A percentile compares a stretch with the other conserved stretches of the same genome.
These are phyloP conservation scores for Leptinotarsa peninsularis DNA, from an alignment of 2,888 invertebrate genomes.

Conservation along the genomic window DNA sequence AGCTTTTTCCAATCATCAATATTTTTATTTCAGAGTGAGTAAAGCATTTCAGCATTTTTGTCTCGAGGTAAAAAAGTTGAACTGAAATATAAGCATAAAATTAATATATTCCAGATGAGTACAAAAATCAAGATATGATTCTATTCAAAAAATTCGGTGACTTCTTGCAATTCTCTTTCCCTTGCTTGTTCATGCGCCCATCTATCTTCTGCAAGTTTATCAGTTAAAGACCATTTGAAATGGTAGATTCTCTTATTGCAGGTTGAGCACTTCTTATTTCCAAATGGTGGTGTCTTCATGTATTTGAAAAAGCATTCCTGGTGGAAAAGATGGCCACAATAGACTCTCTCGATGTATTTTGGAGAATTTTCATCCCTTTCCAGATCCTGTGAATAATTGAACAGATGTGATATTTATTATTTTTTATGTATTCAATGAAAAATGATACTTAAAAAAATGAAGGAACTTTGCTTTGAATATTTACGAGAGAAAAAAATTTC, in stretches of 20 bases:
- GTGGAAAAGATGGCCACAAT: conserved; percentile 81
- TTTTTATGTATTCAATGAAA: too few relatives aligned
- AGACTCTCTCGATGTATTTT: conserved; percentile 76
- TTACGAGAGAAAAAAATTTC: too few relatives aligned
- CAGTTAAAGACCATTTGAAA: conserved; percentile 78
- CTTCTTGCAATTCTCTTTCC: conserved; percentile 79
- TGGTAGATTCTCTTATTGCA: conserved; percentile 78
- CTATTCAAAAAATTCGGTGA: conserved; percentile 74
- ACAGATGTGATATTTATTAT: not conserved
- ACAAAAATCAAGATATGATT: not conserved
- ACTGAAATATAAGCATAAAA: not conserved
- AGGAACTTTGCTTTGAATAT: too few relatives aligned
- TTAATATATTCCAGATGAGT: not conserved
- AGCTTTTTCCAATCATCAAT: too few relatives aligned
- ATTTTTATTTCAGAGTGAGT: too few relatives aligned
- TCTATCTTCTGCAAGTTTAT: conserved; percentile 77
- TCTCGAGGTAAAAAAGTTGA: not conserved
- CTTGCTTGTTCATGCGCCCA: conserved; percentile 85
- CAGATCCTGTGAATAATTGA: conserved; percentile 63
- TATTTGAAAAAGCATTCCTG: conserved; percentile 75
- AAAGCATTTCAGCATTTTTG: not conserved
- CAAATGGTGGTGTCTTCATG: conserved; percentile 81
- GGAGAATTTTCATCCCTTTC: conserved; percentile 72
- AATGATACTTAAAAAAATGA: too few relatives aligned
- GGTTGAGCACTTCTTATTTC: conserved; percentile 75